Evolutionary conservation across 2,113 vertebrate species (phyloP), one percentile per base, ranked within the genome.

Genomic region (Urocolius indicus): DNA sequence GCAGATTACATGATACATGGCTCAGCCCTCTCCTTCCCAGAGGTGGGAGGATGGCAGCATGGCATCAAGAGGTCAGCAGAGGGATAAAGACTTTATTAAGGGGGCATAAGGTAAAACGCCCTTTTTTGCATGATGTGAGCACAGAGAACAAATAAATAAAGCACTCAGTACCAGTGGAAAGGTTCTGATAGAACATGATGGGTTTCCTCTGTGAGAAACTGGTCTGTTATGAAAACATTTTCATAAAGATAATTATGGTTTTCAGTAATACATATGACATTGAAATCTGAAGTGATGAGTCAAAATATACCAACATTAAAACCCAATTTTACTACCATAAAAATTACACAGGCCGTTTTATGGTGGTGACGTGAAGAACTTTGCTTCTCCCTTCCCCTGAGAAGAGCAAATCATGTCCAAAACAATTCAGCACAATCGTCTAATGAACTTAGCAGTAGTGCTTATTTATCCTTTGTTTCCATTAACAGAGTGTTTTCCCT

Each of bases 1-100:
- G 30, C 43, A 20, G 26, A 11, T 1, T 6, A 17, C 41, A 23
- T 7, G 0, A 1, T 2, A 18, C 72, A 22, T 1, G 1, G 45
- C 57, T 22, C 34, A 74, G 38, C 6, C 52, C 61, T 48, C 27
- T 48, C 8, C 68, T 19, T 19, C 48, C 48, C 77, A 24, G 10
- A 27, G 20, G 7, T 62, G 49, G 46, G 13, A 83, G 45, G 23
- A 17, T 7, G 32, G 22, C 57, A 43, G 17, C 0, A 0, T 7
- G 45, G 16, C 6, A 43, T 16, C 16, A 4, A 45, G 21, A 49
- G 51, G 49, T 63, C 46, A 71, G 48, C 24, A 26, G 11, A 67
- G 17, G 9, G 15, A 57, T 27, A 4, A 65, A n/a, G 54, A 36
- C 36, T 52, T 72, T 5, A 13, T 19, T 41, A 11, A 54, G 48